Evolutionary conservation across 2,797 vertebrate species (phyloP).

Genomic region (Aphelocoma californica): DNA sequence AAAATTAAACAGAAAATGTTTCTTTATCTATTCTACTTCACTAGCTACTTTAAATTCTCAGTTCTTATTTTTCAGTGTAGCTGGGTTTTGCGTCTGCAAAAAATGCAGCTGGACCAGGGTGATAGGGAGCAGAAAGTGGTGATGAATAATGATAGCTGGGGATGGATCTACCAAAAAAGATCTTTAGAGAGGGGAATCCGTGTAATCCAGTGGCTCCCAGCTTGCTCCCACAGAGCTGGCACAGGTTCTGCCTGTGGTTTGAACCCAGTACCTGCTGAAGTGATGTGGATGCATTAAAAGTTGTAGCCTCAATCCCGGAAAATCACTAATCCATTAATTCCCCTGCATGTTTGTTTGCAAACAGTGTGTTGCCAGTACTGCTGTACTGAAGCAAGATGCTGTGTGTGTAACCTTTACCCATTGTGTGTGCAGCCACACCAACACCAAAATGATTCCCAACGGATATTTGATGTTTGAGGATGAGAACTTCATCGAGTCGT

Average conservation of each 20-base stretch:
- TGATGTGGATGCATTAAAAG: not conserved
- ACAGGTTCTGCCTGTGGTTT: not conserved
- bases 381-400: not conserved
- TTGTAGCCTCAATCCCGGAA: not conserved
- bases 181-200: not conserved
- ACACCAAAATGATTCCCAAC: slow-evolving; percentile 93
- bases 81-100: not conserved
- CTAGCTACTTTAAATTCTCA: not conserved
- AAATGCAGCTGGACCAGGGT: not conserved
- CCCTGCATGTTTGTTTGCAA: not conserved
- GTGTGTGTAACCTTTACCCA: not conserved
- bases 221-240: not conserved
- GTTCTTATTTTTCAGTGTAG: not conserved
- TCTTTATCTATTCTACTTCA: not conserved
- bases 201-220: not conserved
- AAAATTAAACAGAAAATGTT: not conserved
- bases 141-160: not conserved
- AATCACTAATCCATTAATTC: not conserved
- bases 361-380: not conserved
- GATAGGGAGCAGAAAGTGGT: not conserved
- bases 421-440: slow-evolving; percentile 49
- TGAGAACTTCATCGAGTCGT: slow-evolving; percentile 96
- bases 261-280: not conserved
- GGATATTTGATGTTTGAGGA: slow-evolving; percentile 98
- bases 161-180: not conserved